Conservation (phyloP, 2,888 invertebrate species). For the Morinoia aosen region DNA sequence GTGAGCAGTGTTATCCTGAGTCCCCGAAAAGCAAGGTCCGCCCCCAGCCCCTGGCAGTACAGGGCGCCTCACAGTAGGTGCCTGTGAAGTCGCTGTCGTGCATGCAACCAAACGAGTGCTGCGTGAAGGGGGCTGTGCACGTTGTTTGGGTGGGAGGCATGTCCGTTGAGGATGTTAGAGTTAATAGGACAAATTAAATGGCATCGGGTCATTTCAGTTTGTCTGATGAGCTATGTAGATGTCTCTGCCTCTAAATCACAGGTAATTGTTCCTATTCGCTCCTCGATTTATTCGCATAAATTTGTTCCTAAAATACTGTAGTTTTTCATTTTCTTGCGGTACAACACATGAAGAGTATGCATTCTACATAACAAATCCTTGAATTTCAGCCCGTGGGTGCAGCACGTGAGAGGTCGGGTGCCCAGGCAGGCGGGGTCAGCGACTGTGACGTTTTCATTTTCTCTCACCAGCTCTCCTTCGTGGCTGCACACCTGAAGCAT, state of each 20-base stretch:
- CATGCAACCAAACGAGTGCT: too few species aligned
- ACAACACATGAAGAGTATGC: too few species aligned
- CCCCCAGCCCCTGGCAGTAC: background rate
- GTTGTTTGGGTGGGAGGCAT: background rate
- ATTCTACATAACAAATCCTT: background rate
- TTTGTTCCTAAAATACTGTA: too few species aligned
- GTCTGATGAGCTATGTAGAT: too few species aligned
- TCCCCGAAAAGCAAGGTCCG: background rate
- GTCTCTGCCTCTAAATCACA: too few species aligned
- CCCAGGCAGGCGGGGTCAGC: background rate
- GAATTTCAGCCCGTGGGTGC: background rate
- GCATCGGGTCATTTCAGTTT: too few species aligned
- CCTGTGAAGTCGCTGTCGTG: too few species aligned
- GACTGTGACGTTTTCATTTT: background rate
- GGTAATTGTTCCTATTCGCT: too few species aligned
- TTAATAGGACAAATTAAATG: too few species aligned
- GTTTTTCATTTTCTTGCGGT: too few species aligned
- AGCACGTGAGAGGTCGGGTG: background rate
- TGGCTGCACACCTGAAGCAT: background rate
- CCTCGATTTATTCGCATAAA: too few species aligned
- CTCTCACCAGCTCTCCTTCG: background rate
- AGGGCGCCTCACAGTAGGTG: background rate
- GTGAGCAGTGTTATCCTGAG: background rate
- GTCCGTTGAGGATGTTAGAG: background rate
- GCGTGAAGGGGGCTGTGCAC: background rate